Evolutionary conservation across 2,888 invertebrate species (phyloP), one percentile per base, ranked within the genome.

Genomic region (Agonum fuliginosum): DNA sequence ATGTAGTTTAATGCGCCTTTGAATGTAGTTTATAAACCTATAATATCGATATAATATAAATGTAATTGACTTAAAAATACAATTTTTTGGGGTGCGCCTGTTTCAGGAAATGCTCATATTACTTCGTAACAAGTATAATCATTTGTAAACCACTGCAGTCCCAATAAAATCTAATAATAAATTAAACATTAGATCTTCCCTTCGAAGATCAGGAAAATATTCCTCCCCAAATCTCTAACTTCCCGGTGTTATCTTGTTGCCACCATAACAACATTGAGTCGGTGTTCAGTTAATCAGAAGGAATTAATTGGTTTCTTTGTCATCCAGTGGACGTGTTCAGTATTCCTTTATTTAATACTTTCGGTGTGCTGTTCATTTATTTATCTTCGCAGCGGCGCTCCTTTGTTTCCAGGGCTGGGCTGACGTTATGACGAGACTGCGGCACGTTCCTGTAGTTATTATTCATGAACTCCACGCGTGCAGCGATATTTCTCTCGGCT

Each of bases 231-330:
- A 3, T 4, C 27, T 6, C 37, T 37, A 37, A 37, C n/a, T 37
- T 37, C 3, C n/a, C 37, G n/a, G n/a, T n/a, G n/a, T 34, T 2
- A 6, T 34, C 34, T 6, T 34, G 34, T 34, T 34, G 34, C n/a
- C 3, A n/a, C 2, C 37, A 3, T 10, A n/a, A 37, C 37, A 1
- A n/a, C n/a, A 37, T 10, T 1, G 46, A 17, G 17, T 8, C 5
- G 0, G 14, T 0, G 17, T 12, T 46, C 14, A 17, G 1, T 54
- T 27, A 22, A 27, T 54, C 12, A 54, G 54, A 22, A 54, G 24
- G 22, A 24, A 54, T 54, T 54, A 54, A 54, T 54, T 54, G 27
- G n/a, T 54, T 54, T 54, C 54, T 27, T 10, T 22, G 54, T 54
- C 1, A 54, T 54, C n/a, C 54, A 54, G 48, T 48, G 48, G 1